Percentiles rank a stretch among this genome's conserved stretches.
Evolutionary conservation across 2,888 invertebrate genomes (phyloP).

Genomic region (Blastobasis adustella): DNA sequence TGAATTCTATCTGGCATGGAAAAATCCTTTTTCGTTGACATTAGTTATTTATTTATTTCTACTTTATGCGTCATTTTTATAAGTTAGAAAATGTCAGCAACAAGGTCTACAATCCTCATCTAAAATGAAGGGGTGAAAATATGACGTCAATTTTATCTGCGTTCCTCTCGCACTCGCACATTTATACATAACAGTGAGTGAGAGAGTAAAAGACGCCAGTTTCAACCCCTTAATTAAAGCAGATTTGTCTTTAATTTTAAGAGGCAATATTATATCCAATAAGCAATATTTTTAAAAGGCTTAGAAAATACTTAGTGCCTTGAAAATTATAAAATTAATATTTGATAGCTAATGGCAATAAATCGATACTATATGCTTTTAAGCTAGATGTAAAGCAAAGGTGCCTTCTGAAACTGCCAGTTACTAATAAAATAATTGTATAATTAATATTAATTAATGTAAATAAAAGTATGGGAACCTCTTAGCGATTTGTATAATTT

Average conservation of each 20-base stretch:
- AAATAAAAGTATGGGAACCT: background rate
- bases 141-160: too few relatives aligned
- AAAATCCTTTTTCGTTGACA: too few relatives aligned
- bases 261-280: background rate
- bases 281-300: background rate
- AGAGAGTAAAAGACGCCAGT: too few relatives aligned
- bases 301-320: background rate
- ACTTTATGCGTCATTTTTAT: too few relatives aligned
- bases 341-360: background rate
- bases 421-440: slow-evolving; percentile 40
- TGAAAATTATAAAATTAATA: background rate
- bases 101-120: too few relatives aligned
- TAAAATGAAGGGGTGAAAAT: too few relatives aligned
- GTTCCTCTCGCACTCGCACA: too few relatives aligned
- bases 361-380: slow-evolving; percentile 4
- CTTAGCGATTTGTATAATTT: slow-evolving; percentile 22
- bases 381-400: slow-evolving; percentile 1
- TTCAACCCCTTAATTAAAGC: too few relatives aligned
- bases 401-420: slow-evolving; percentile 69
- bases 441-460: slow-evolving; percentile 23
- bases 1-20: too few relatives aligned
- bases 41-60: too few relatives aligned
- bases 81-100: too few relatives aligned
- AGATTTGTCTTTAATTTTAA: background rate
- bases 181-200: too few relatives aligned